phyloP scores from a whole-genome alignment of 2,797 vertebrate genomes.

The Anguilla pacifica region DNA sequence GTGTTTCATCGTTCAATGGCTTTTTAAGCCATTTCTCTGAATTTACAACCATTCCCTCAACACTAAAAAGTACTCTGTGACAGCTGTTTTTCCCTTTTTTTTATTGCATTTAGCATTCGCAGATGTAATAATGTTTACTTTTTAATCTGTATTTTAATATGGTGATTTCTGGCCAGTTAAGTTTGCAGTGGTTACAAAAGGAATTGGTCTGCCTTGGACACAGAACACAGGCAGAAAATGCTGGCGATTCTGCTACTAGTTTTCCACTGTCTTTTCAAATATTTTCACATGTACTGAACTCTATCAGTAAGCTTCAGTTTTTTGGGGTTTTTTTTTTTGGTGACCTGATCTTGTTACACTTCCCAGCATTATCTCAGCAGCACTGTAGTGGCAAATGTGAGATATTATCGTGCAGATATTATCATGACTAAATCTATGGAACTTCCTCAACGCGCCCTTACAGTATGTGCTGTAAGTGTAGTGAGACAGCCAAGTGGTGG shows the following conservation, averaged over 20 bases:
- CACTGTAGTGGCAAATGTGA: not conserved
- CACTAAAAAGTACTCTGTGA: not conserved
- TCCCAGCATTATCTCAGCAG: not conserved
- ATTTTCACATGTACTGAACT: too few species aligned
- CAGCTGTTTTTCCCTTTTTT: too few species aligned
- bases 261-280: not conserved
- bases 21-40: not conserved
- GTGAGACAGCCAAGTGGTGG: not conserved
- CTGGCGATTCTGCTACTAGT: not conserved
- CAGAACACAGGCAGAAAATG: not conserved
- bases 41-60: not conserved
- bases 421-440: too few species aligned
- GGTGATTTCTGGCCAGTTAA: not conserved
- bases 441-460: not conserved
- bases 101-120: not conserved
- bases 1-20: not conserved
- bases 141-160: not conserved
- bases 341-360: not conserved
- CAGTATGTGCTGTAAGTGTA: not conserved
- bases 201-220: not conserved
- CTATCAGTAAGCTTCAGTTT: not conserved
- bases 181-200: not conserved
- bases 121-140: not conserved
- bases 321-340: not conserved
- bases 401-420: not conserved